Conservation (phyloP, 2,797 vertebrate genomes). For the Neosilurus hyrtlii region DNA sequence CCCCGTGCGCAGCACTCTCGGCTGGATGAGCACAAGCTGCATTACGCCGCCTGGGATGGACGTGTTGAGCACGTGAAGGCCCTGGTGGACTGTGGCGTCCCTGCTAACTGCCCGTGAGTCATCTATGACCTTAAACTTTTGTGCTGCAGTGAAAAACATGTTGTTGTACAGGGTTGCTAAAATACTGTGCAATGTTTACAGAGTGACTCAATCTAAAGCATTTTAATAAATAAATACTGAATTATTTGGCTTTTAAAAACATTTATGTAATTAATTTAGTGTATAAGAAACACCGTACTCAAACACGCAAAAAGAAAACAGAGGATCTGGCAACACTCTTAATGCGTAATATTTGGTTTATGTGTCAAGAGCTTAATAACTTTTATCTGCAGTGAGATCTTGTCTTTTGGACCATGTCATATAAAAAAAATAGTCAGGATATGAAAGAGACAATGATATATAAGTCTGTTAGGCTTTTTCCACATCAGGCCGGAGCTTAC, state of each 20-base stretch:
- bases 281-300: neutral
- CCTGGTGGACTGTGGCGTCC: constrained; percentile 55
- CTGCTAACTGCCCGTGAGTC: constrained; percentile 63
- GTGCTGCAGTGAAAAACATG: neutral
- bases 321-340: neutral
- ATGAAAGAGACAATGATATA: neutral
- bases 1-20: constrained; percentile 43
- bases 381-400: neutral
- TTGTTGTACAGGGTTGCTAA: neutral
- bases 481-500: too few relatives aligned
- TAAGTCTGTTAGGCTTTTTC: too few relatives aligned
- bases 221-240: neutral
- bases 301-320: neutral
- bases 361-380: neutral
- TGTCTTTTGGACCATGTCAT: neutral
- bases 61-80: constrained; percentile 59
- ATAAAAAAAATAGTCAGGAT: neutral
- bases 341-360: neutral
- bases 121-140: neutral
- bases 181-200: neutral
- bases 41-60: constrained; percentile 59
- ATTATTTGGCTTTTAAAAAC: neutral
- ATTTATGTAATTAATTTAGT: neutral
- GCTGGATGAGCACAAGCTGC: constrained; percentile 57
- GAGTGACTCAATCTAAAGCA: neutral